Percentiles rank a stretch among this genome's conserved stretches.
phyloP scores from a whole-genome alignment of 2,113 vertebrate genomes.

The Pelodiscus sinensis region DNA sequence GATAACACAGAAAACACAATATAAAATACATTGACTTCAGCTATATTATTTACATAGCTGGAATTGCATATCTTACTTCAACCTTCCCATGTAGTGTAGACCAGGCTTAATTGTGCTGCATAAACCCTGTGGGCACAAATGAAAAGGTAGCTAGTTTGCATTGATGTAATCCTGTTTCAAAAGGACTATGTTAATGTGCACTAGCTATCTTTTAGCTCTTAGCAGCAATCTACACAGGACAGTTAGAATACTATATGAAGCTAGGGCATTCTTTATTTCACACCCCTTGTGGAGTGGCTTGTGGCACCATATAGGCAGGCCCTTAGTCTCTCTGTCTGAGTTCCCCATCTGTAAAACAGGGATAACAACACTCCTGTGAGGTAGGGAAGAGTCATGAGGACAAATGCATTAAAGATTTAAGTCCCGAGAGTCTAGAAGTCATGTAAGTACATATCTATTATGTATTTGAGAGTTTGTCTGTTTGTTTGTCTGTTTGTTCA shows the following conservation, averaged over 20 bases:
- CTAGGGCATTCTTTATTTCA: neutral
- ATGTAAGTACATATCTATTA: too few relatives aligned
- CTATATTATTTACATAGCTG: too few relatives aligned
- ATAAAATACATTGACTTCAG: too few relatives aligned
- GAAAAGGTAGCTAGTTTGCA: neutral
- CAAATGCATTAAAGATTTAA: neutral
- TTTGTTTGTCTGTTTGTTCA: too few relatives aligned
- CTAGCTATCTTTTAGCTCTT: neutral
- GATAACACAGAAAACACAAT: too few relatives aligned
- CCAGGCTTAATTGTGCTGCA: neutral
- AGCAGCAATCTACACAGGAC: neutral
- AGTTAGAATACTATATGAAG: neutral
- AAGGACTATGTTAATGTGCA: neutral
- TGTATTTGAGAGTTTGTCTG: too few relatives aligned
- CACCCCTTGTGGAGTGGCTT: neutral
- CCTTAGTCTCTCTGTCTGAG: neutral
- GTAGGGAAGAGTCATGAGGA: neutral
- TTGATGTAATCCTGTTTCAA: neutral
- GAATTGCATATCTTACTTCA: too few relatives aligned
- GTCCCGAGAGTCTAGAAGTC: too few relatives aligned
- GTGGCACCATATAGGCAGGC: neutral
- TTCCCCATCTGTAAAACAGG: neutral
- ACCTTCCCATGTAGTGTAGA: neutral
- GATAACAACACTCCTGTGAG: neutral
- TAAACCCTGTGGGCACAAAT: neutral